Conservation (phyloP, 2,888 invertebrate genomes). For the Biston betularia region DNA sequence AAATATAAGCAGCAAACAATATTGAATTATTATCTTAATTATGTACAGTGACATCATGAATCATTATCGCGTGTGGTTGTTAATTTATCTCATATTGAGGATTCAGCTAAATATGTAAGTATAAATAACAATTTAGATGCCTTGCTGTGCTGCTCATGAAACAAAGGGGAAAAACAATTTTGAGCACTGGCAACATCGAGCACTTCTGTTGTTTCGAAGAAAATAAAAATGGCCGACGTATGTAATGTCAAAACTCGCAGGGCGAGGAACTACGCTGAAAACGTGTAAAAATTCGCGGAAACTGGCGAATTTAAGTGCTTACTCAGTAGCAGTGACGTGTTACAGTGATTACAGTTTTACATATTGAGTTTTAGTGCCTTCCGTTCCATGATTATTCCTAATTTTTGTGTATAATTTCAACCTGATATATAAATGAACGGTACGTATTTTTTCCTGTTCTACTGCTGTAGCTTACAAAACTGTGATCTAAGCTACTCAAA, state of each 20-base stretch:
- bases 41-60: not conserved
- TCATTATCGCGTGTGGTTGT: slow-evolving; percentile 1
- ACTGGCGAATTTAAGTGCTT: slow-evolving; percentile 44
- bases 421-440: slow-evolving; percentile 75
- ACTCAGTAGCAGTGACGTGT: slow-evolving; percentile 63
- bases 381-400: slow-evolving; percentile 56
- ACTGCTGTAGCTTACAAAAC: slow-evolving; percentile 24
- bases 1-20: not conserved
- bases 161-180: slow-evolving; percentile 21
- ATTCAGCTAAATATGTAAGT: slow-evolving; percentile 9
- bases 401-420: slow-evolving; percentile 55
- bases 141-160: not conserved
- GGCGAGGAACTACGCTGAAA: slow-evolving; percentile 67
- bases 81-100: not conserved
- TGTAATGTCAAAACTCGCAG: slow-evolving; percentile 77
- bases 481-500: slow-evolving; percentile 17
- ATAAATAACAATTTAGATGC: not conserved
- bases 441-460: slow-evolving; percentile 63
- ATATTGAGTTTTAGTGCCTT: slow-evolving; percentile 47
- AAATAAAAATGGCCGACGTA: slow-evolving; percentile 80
- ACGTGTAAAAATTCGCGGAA: slow-evolving; percentile 68
- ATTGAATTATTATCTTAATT: not conserved
- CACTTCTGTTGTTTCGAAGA: slow-evolving; percentile 66
- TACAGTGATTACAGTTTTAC: slow-evolving; percentile 54
- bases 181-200: slow-evolving; percentile 63